phyloP scores from a whole-genome alignment of 2,797 vertebrate genomes.

The Diplodus sargus region DNA sequence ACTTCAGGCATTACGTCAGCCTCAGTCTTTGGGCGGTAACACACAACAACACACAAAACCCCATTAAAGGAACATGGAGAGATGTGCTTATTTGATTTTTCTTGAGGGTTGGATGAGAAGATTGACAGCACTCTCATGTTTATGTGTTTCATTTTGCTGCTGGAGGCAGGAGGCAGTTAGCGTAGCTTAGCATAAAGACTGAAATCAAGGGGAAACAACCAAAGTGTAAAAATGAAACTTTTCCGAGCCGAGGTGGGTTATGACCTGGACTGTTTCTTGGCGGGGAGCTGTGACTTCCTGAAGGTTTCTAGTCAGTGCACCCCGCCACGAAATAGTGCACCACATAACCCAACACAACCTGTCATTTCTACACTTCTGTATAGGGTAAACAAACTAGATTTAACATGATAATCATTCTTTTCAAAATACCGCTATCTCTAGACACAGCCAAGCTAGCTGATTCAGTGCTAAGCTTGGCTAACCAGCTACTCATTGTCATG shows the following conservation, averaged over 20 bases:
- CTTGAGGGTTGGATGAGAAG: not conserved
- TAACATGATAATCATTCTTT: not conserved
- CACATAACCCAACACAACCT: not conserved
- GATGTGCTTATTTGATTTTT: not conserved
- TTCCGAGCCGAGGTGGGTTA: not conserved
- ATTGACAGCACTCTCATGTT: not conserved
- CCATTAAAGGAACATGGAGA: not conserved
- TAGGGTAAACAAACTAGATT: not conserved
- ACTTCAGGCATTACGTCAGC: slow-evolving; percentile 42
- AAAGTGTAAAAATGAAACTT: not conserved
- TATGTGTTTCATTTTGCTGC: not conserved
- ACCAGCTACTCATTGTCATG: not conserved
- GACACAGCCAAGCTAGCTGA: not conserved
- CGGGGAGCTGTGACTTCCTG: not conserved
- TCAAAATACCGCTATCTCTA: not conserved
- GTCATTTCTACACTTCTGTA: not conserved
- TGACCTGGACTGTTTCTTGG: not conserved
- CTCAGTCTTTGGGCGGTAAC: slow-evolving; percentile 12
- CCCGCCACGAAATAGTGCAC: not conserved
- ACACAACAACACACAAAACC: slow-evolving; percentile 10
- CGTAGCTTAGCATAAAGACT: slow-evolving; percentile 6
- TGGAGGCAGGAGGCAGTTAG: not conserved
- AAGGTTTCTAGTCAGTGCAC: not conserved
- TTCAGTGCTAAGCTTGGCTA: not conserved
- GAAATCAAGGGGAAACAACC: not conserved